phyloP scores from a whole-genome alignment of 2,888 invertebrate species.

The Epistrophe grossulariae region DNA sequence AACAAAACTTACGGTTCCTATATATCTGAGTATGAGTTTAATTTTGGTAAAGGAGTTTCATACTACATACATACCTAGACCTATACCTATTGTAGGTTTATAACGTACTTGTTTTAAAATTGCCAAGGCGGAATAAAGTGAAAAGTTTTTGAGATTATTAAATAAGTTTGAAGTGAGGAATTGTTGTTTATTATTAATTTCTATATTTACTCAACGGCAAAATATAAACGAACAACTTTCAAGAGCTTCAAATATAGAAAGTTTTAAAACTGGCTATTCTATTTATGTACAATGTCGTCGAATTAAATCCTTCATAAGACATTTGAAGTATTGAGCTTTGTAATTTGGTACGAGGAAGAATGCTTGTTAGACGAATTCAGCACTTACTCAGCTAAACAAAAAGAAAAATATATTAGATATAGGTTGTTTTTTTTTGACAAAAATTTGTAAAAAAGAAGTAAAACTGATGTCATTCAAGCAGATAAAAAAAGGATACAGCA shows the following conservation, averaged over 20 bases:
- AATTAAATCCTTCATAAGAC: not conserved
- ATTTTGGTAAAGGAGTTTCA: slow-evolving; percentile 9
- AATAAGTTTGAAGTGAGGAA: slow-evolving; percentile 30
- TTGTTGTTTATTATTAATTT: slow-evolving; percentile 12
- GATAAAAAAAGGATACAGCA: no score
- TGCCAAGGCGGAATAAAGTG: slow-evolving; percentile 1
- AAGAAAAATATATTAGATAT: not conserved
- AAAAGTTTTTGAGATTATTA: slow-evolving; percentile 36
- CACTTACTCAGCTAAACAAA: slow-evolving; percentile 3
- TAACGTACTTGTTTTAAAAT: slow-evolving; percentile 7
- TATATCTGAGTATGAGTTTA: not conserved
- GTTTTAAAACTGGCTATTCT: not conserved
- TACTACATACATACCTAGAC: not conserved
- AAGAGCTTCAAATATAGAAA: not conserved
- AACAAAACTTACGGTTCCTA: not conserved
- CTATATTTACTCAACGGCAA: not conserved
- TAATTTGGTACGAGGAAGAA: not conserved
- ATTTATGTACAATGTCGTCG: slow-evolving; percentile 8
- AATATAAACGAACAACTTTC: not conserved
- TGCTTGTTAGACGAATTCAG: not conserved
- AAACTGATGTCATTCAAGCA: no score
- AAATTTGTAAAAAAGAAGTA: no score
- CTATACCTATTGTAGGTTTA: not conserved
- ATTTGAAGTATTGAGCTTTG: not conserved
- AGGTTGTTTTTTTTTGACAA: no score